Conservation (phyloP, 2,797 vertebrate species). For the Macropodus opercularis region DNA sequence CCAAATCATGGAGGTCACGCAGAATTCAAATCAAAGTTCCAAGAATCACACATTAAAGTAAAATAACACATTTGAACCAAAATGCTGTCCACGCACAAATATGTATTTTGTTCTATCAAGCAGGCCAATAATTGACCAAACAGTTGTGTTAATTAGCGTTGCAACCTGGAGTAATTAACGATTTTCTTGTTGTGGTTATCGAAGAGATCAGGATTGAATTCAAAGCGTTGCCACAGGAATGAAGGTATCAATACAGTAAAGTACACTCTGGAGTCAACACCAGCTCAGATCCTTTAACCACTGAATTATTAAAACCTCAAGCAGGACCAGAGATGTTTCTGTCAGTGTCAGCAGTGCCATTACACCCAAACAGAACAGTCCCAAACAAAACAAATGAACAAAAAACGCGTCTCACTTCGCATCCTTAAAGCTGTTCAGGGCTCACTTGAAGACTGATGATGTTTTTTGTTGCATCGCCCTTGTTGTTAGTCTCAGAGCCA, state of each 20-base stretch:
- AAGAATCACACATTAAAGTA: not conserved
- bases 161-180: not conserved
- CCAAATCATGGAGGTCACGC: constrained; percentile 8
- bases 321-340: not conserved
- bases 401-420: constrained; percentile 9
- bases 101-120: constrained; percentile 1
- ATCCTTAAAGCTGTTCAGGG: constrained; percentile 27
- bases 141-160: not conserved
- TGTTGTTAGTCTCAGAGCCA: constrained; percentile 61
- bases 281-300: not conserved
- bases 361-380: not conserved
- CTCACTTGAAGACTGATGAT: constrained; percentile 55
- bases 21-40: not conserved
- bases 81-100: too few relatives aligned
- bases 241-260: not conserved
- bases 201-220: not conserved
- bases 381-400: constrained; percentile 4
- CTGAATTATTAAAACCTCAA: constrained; percentile 7
- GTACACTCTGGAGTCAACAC: not conserved
- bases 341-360: not conserved
- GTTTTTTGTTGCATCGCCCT: constrained; percentile 44
- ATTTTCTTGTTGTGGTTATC: not conserved
- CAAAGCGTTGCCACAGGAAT: not conserved
- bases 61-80: not conserved
- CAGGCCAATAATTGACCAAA: constrained; percentile 2